Evolutionary conservation across 2,888 invertebrate genomes (phyloP), one percentile per base, ranked within the genome.

Genomic region (Drosophila limbata): DNA sequence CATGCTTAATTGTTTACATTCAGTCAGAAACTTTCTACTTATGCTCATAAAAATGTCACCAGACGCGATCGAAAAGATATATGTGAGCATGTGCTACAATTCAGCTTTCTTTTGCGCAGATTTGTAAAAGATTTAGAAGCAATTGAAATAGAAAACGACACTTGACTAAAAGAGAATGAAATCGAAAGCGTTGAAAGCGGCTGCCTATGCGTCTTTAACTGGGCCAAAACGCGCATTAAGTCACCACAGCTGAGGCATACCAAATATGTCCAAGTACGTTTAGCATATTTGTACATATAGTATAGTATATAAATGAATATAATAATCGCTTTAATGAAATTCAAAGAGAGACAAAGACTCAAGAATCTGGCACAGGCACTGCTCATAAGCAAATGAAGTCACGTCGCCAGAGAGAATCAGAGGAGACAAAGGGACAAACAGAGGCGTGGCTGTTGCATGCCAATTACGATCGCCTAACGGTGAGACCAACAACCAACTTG

Each of bases 211-310:
- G 55, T 73, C 59, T 68, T 65, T 83, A 90, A 84, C 74, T 88
- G 88, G 86, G 86, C 79, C 89, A 86, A 81, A 77, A 60, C 47
- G 72, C 55, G 69, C 86, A 88, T 90, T 88, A 90, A 86, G 73
- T 84, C 81, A 77, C 67, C 75, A 62, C 66, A 40, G 55, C 15
- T 40, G 19, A 63, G 74, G 85, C 90, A 85, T 85, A 88, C 85
- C 87, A 89, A 85, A 88, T 89, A 82, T 61, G 90, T 74, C 55
- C 60, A 63, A 66, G 53, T 69, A 69, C 66, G 48, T 52, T 64
- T 9, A 31, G 5, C 25, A 39, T 33, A 48, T 9, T 61, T 55
- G n/a, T 17, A 53, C 8, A 33, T 56, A 35, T 25, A 3, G 21
- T 21, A 9, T 44, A 37, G 53, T 33, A 42, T 25, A 4, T 35